Conservation (phyloP, 2,888 invertebrate species). For the Eupithecia exiguata region DNA sequence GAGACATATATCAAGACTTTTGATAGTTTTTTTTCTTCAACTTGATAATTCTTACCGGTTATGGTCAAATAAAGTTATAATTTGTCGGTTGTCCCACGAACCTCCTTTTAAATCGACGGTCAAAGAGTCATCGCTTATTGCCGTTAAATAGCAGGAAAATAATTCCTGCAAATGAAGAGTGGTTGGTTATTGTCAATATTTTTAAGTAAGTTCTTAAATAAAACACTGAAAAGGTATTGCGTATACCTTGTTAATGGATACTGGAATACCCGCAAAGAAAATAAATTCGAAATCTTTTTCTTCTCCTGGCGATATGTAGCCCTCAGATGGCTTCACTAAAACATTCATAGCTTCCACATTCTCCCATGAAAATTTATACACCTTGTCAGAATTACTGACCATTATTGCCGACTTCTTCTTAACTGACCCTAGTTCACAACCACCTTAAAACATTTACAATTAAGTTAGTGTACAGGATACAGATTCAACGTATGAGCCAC, state of each 20-base stretch:
- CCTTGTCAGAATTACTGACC: slow-evolving; percentile 78
- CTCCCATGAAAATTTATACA: slow-evolving; percentile 73
- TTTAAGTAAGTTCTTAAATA: background rate
- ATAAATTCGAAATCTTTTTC: slow-evolving; percentile 77
- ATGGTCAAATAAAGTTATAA: slow-evolving; percentile 68
- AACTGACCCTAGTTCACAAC: slow-evolving; percentile 67
- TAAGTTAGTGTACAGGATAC: background rate
- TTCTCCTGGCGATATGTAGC: slow-evolving; percentile 78
- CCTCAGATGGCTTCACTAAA: slow-evolving; percentile 69
- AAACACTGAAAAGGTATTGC: background rate
- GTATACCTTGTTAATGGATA: slow-evolving; percentile 64
- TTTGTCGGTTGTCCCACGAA: slow-evolving; percentile 78
- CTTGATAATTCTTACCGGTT: slow-evolving; percentile 56
- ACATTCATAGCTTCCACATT: slow-evolving; percentile 57
- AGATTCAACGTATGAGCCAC: background rate
- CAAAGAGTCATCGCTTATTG: slow-evolving; percentile 66
- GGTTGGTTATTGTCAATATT: background rate
- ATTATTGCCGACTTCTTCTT: slow-evolving; percentile 70
- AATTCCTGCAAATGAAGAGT: slow-evolving; percentile 54
- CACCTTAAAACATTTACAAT: slow-evolving; percentile 54
- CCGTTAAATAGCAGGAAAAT: slow-evolving; percentile 59
- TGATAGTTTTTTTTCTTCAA: too few species aligned
- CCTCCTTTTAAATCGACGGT: slow-evolving; percentile 65
- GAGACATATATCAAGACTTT: too few species aligned
- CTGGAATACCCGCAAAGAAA: slow-evolving; percentile 66